phyloP scores from a whole-genome alignment of 2,888 invertebrate genomes.

The Formica aserva region DNA sequence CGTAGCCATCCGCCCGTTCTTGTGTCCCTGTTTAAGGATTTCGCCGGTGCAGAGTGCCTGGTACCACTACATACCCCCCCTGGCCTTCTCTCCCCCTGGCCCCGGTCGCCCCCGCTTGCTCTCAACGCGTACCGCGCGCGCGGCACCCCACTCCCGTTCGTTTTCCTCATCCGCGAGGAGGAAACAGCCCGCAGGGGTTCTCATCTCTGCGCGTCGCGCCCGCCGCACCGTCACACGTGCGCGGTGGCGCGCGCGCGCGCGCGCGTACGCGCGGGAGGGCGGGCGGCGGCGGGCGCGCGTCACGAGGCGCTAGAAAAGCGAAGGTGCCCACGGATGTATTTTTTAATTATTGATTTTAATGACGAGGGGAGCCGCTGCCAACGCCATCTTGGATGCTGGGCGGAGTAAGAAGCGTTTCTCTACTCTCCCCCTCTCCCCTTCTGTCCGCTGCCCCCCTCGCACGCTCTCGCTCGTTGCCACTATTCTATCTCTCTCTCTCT shows the following conservation, averaged over 20 bases:
- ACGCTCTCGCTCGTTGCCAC: conserved; percentile 58
- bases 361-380: conserved; percentile 85
- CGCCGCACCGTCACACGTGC: conserved; percentile 60
- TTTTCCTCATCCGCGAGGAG: conserved; percentile 60
- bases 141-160: conserved; percentile 62
- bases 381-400: conserved; percentile 86
- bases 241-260: conserved; percentile 47
- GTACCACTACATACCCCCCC: conserved; percentile 74
- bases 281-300: conserved; percentile 78
- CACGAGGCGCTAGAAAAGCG: conserved; percentile 84
- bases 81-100: conserved; percentile 55
- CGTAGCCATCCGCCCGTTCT: conserved; percentile 70
- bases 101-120: conserved; percentile 58
- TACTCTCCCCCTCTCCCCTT: conserved; percentile 61
- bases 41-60: conserved; percentile 72
- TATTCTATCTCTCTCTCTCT: conserved; percentile 59
- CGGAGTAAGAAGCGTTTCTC: conserved; percentile 84
- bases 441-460: conserved; percentile 51
- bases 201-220: conserved; percentile 62
- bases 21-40: conserved; percentile 72
- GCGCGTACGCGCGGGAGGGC: conserved; percentile 65
- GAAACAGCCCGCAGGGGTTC: conserved; percentile 73
- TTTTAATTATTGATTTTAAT: conserved; percentile 86
- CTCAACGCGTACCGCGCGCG: conserved; percentile 53
- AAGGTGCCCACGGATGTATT: conserved; percentile 85